A percentile compares a stretch with the other conserved stretches of the same genome.
These are phyloP conservation scores for Chamaetylas fuelleborni DNA, from an alignment of 2,113 vertebrate species.

Conservation along the genomic window DNA sequence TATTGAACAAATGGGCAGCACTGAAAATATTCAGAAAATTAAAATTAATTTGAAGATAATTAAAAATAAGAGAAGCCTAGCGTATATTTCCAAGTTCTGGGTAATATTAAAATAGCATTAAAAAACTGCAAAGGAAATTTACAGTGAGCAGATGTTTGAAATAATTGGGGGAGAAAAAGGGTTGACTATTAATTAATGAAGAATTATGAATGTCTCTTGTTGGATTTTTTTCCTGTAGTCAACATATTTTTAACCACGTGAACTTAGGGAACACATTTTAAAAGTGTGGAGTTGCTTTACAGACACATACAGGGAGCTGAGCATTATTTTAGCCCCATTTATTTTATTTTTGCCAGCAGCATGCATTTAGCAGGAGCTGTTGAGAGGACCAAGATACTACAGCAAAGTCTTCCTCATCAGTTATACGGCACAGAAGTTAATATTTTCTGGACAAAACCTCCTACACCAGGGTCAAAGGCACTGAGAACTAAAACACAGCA, in stretches of 20 bases:
- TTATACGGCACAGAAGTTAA: neutral
- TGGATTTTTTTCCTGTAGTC: constrained; percentile 43
- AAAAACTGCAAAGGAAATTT: constrained; percentile 72
- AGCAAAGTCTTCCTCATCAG: neutral
- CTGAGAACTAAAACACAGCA: neutral
- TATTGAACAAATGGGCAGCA: constrained; percentile 70
- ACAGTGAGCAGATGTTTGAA: constrained; percentile 77
- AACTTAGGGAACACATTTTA: constrained; percentile 29
- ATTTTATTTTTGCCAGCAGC: constrained; percentile 23
- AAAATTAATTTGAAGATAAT: constrained; percentile 82
- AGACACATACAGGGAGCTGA: constrained; percentile 14
- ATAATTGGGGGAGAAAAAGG: constrained; percentile 60
- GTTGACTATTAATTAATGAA: constrained; percentile 69
- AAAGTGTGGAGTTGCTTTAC: constrained; percentile 26
- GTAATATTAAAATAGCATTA: constrained; percentile 61
- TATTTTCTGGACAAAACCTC: neutral
- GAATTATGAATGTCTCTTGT: constrained; percentile 60
- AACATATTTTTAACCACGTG: constrained; percentile 58
- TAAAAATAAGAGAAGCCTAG: constrained; percentile 71
- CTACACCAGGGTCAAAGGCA: neutral
- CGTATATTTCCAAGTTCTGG: constrained; percentile 63
- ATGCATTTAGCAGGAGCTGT: neutral
- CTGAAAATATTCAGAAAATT: constrained; percentile 72
- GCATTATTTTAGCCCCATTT: constrained; percentile 20
- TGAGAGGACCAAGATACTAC: neutral